Conservation (phyloP, 2,888 invertebrate species). For the Amphimallon solstitiale region DNA sequence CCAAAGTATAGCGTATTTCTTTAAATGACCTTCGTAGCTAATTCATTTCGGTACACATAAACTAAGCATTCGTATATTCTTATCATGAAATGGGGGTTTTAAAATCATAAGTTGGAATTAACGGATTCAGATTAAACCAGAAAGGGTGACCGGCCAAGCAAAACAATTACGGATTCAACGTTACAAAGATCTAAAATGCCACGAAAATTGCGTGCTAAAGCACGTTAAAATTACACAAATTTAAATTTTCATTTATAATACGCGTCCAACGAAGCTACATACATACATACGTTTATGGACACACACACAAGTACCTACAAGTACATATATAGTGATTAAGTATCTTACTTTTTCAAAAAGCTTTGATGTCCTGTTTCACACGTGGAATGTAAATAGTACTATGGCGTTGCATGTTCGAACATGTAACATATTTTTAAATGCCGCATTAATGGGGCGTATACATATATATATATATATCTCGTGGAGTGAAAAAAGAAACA, state of each 20-base stretch:
- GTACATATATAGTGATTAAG: slow-evolving; percentile 25
- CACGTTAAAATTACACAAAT: slow-evolving; percentile 30
- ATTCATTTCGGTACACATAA: too few relatives aligned
- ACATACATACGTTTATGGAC: neutral
- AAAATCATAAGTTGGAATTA: slow-evolving; percentile 26
- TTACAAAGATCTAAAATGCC: slow-evolving; percentile 23
- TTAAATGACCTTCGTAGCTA: too few relatives aligned
- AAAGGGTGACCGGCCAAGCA: slow-evolving; percentile 10
- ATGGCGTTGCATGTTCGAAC: neutral
- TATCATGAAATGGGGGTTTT: neutral
- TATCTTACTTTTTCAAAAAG: slow-evolving; percentile 9
- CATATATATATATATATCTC: too few relatives aligned
- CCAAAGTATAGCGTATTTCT: too few relatives aligned
- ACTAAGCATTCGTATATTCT: neutral
- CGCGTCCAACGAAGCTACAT: neutral
- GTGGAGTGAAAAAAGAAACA: slow-evolving; percentile 19
- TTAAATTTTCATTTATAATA: slow-evolving; percentile 30
- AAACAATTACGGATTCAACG: slow-evolving; percentile 30
- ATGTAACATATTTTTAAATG: slow-evolving; percentile 14
- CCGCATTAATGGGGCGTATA: slow-evolving; percentile 23
- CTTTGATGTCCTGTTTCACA: slow-evolving; percentile 12
- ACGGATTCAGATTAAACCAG: slow-evolving; percentile 15
- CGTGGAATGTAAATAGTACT: slow-evolving; percentile 15
- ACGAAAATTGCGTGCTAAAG: slow-evolving; percentile 21
- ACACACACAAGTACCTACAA: too few relatives aligned